Evolutionary conservation across 2,888 invertebrate species (phyloP).

Genomic region (Leptarthrus brevirostris): DNA sequence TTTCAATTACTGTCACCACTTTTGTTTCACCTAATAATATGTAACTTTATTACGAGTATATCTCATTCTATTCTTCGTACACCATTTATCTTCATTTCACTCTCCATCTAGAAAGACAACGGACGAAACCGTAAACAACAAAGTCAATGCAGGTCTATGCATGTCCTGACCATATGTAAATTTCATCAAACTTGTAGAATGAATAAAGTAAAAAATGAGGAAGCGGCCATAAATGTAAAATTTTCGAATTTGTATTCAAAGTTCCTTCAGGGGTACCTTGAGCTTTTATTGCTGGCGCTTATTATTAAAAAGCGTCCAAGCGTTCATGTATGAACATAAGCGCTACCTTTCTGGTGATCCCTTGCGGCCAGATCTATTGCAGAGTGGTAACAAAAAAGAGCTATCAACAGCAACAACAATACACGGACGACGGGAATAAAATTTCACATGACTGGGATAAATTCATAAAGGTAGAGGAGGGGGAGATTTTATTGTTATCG

Average conservation of each 20-base stretch:
- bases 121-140: not conserved
- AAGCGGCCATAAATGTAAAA: slow-evolving; percentile 35
- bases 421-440: slow-evolving; percentile 8
- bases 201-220: not conserved
- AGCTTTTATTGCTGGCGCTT: slow-evolving; percentile 54
- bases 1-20: too few species aligned
- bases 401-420: slow-evolving; percentile 34
- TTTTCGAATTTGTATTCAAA: slow-evolving; percentile 50
- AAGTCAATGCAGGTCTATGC: not conserved
- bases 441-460: slow-evolving; percentile 29
- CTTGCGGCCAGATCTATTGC: slow-evolving; percentile 34
- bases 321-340: slow-evolving; percentile 58
- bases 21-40: too few species aligned
- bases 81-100: too few species aligned
- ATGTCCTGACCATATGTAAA: not conserved
- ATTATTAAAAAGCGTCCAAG: slow-evolving; percentile 59
- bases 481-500: slow-evolving; percentile 4
- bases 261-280: slow-evolving; percentile 45
- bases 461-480: slow-evolving; percentile 19
- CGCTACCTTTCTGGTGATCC: slow-evolving; percentile 45
- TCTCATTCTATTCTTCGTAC: too few species aligned
- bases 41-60: too few species aligned
- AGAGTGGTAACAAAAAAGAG: slow-evolving; percentile 11
- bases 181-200: not conserved
- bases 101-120: too few species aligned